Conservation (phyloP, 2,888 invertebrate genomes). For the Pyralis farinalis region DNA sequence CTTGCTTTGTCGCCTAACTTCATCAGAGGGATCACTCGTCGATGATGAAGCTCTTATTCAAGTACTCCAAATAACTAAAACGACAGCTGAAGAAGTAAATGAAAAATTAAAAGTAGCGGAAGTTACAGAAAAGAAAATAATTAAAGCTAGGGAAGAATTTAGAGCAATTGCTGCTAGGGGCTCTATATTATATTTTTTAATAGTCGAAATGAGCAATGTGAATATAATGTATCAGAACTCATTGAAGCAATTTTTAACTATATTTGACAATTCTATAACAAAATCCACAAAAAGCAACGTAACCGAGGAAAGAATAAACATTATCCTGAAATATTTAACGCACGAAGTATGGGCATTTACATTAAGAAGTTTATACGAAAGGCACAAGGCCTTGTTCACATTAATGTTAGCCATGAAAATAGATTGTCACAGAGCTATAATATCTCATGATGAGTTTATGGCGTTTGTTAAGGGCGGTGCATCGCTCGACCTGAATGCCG, state of each 20-base stretch:
- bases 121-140: conserved; percentile 96
- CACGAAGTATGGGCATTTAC: conserved; percentile 96
- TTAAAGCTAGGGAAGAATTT: conserved; percentile 96
- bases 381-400: conserved; percentile 95
- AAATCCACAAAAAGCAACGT: conserved; percentile 92
- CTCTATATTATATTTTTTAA: conserved; percentile 96
- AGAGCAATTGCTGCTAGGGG: conserved; percentile 96
- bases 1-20: conserved; percentile 93
- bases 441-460: conserved; percentile 95
- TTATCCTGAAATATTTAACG: conserved; percentile 94
- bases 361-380: conserved; percentile 94
- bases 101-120: conserved; percentile 96
- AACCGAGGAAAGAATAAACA: conserved; percentile 92
- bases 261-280: conserved; percentile 96
- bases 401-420: conserved; percentile 97
- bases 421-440: conserved; percentile 89
- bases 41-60: conserved; percentile 97
- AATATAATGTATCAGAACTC: conserved; percentile 99
- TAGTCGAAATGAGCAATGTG: conserved; percentile 98
- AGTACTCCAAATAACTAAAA: conserved; percentile 92
- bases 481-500: conserved; percentile 95
- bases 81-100: conserved; percentile 96
- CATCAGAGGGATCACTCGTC: conserved; percentile 95
- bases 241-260: conserved; percentile 94
- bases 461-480: conserved; percentile 98